Base-by-base conservation (phyloP, 2,888 invertebrate genomes). In the Blastobasis adustella region DNA sequence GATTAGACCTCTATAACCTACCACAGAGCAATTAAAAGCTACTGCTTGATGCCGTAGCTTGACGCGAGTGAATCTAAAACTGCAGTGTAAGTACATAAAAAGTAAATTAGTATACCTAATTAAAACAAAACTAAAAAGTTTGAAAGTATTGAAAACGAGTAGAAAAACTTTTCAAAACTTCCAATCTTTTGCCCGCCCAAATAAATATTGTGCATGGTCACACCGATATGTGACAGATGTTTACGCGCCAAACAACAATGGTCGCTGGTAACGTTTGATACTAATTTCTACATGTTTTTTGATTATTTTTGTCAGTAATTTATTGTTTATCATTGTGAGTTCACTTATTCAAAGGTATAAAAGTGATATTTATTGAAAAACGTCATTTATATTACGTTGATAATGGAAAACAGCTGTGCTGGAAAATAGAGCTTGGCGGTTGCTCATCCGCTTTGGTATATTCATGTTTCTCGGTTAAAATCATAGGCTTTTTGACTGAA, bases 211-310 rank as follows among this genome's bases (percentile, higher is more conserved):
- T 3, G 3, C 23, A 23, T 23, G 23, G 23, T 23, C 23, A 23
- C 23, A 23, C 23, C 23, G 23, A 23, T 23, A 49, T 37, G 40
- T 84, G 86, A 85, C 86, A 85, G 82, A 67, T 86, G 85, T 87
- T 87, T 88, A 86, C 86, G 87, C 87, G 87, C 87, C 87, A 88
- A 88, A 85, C 85, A 79, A 79, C 74, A 82, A 81, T 83, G 80
- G 79, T 82, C 62, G 76, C 66, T 67, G 60, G 60, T 52, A 77
- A 75, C 76, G 79, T 74, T 75, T 71, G 57, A 10, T 61, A 58
- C 58, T 62, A 55, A 68, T 63, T 54, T 57, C 37, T 58, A 63
- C 63, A 58, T 56, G 56, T 58, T 74, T 73, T 75, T 67, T 49
- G 51, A 57, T 59, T 54, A 36, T 54, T 62, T 69, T 61, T 58